Evolutionary conservation across 2,888 invertebrate genomes (phyloP).

Genomic region (Lasioglossum leucozonium): DNA sequence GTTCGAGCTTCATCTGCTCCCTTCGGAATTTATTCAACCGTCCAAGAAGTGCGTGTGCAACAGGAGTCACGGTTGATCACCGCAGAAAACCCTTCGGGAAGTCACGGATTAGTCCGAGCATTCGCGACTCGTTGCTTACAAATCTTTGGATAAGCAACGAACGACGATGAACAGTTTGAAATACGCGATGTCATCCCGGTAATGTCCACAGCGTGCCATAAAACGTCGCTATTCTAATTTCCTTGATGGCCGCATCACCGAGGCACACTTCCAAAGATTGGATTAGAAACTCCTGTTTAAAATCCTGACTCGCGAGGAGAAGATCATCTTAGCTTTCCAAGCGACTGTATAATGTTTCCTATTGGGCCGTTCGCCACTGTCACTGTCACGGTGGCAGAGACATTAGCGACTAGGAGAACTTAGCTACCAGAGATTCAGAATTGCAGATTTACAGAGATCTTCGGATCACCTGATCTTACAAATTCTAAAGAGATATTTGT

Average conservation of each 20-base stretch:
- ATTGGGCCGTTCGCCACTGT: neutral
- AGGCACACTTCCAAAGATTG: neutral
- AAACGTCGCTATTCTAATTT: conserved; percentile 22
- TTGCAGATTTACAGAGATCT: too few species aligned
- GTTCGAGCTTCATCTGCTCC: neutral
- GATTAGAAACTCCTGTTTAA: neutral
- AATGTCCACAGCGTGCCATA: neutral
- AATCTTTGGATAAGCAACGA: neutral
- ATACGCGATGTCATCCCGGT: neutral
- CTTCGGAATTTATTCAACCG: neutral
- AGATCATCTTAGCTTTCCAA: neutral
- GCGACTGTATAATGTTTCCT: neutral
- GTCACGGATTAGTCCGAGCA: neutral
- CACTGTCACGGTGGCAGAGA: neutral
- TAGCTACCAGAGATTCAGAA: neutral
- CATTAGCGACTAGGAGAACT: neutral
- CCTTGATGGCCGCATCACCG: neutral
- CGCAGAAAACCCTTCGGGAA: neutral
- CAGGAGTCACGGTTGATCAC: neutral
- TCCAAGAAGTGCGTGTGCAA: neutral
- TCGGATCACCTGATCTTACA: too few species aligned
- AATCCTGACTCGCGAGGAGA: neutral
- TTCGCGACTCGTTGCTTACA: neutral
- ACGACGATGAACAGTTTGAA: neutral
- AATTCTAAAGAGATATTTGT: too few species aligned